Evolutionary conservation across 2,797 vertebrate species (phyloP).

Genomic region (Cirrhinus mrigala): DNA sequence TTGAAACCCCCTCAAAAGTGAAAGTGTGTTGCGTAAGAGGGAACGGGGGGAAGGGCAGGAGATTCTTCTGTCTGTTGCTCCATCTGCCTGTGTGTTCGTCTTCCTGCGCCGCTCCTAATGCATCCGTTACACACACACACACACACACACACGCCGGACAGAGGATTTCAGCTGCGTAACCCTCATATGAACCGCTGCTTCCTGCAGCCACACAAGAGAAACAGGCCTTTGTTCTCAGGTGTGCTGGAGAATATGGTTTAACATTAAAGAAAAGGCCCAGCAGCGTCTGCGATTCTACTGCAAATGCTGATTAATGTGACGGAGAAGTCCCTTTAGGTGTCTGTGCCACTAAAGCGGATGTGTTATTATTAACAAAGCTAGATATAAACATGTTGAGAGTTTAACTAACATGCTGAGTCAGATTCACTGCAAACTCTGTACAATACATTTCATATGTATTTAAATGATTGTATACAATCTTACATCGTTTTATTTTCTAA

Average conservation of each 20-base stretch:
- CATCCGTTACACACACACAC: not conserved
- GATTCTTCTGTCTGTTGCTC: conserved; percentile 5
- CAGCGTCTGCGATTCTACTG: not conserved
- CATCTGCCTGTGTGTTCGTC: not conserved
- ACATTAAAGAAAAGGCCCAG: conserved; percentile 9
- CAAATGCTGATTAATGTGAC: not conserved
- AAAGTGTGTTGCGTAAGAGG: conserved; percentile 4
- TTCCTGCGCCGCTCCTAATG: not conserved
- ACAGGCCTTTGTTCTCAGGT: not conserved
- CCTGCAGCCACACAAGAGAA: not conserved
- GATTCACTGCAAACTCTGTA: not conserved
- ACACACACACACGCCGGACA: not conserved
- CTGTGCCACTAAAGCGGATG: not conserved
- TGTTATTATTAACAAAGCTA: not conserved
- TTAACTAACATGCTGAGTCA: conserved; percentile 1
- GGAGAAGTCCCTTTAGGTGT: not conserved
- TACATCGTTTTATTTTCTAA: too few relatives aligned
- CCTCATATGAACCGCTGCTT: not conserved
- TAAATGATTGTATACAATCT: not conserved
- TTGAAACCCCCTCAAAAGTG: not conserved
- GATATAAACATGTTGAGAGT: not conserved
- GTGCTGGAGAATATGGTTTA: not conserved
- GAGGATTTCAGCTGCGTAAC: not conserved
- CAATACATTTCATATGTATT: not conserved
- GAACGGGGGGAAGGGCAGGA: not conserved